A percentile compares a stretch with the other conserved stretches of the same genome.
Evolutionary conservation across 2,113 vertebrate species (phyloP).

Genomic region (Mus spicilegus): DNA sequence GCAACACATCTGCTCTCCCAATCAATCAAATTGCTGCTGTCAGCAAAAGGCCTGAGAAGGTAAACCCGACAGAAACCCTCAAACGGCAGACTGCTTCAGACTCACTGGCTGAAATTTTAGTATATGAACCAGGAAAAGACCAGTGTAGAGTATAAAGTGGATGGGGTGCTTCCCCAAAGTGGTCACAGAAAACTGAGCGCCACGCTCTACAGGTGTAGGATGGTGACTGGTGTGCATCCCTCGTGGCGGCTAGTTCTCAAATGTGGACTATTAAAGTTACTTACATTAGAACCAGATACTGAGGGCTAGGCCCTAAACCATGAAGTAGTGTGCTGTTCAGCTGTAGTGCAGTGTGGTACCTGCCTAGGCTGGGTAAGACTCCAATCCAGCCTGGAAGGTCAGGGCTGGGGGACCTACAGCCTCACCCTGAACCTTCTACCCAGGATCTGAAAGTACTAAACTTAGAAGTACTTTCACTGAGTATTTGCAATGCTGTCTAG

Average conservation of each 20-base stretch:
- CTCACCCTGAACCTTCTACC: not conserved
- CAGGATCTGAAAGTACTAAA: not conserved
- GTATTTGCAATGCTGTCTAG: not conserved
- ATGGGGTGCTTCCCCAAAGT: not conserved
- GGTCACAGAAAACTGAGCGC: not conserved
- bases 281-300: not conserved
- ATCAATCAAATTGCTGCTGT: conserved; percentile 94
- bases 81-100: not conserved
- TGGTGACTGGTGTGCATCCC: not conserved
- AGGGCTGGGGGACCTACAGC: no score
- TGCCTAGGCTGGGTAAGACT: not conserved
- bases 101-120: not conserved
- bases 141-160: not conserved
- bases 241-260: not conserved
- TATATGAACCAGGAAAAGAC: not conserved
- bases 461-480: not conserved
- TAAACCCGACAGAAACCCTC: conserved; percentile 79
- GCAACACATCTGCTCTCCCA: conserved; percentile 97
- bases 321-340: not conserved
- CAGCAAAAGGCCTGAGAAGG: conserved; percentile 98
- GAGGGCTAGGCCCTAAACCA: not conserved
- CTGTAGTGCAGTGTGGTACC: not conserved
- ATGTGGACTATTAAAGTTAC: not conserved
- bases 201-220: not conserved
- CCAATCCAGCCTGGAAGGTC: not conserved